phyloP scores from a whole-genome alignment of 2,113 vertebrate species.

The Sander vitreus region DNA sequence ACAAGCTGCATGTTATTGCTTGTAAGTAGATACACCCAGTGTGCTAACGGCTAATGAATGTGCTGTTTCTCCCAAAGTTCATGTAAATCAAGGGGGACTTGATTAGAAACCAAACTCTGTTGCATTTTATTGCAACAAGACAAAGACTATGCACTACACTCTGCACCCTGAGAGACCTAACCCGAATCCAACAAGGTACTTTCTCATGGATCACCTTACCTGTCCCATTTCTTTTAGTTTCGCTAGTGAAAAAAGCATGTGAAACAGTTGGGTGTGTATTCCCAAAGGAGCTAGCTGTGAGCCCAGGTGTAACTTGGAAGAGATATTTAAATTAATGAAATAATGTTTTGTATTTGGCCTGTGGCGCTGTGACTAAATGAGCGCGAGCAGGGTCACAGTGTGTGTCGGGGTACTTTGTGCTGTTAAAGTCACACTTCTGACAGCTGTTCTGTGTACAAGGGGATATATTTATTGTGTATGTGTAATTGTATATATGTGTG shows the following conservation, averaged over 20 bases:
- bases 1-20: neutral
- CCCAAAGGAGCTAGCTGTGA: neutral
- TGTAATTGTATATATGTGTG: neutral
- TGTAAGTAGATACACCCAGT: neutral
- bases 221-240: conserved; percentile 31
- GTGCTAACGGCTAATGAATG: neutral
- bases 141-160: conserved; percentile 36
- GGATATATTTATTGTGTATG: neutral
- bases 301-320: neutral
- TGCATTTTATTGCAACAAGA: conserved; percentile 24
- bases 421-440: neutral
- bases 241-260: neutral
- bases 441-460: neutral
- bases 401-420: neutral
- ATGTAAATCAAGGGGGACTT: neutral
- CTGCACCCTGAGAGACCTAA: conserved; percentile 17
- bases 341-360: neutral
- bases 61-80: neutral
- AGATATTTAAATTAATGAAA: neutral
- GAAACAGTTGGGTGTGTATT: neutral
- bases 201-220: conserved; percentile 71
- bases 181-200: conserved; percentile 11
- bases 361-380: conserved; percentile 3
- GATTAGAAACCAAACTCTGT: conserved; percentile 21
- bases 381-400: conserved; percentile 8